Base-by-base conservation (phyloP, 1,140 invertebrate genomes). In the Drosophila jambulina region DNA sequence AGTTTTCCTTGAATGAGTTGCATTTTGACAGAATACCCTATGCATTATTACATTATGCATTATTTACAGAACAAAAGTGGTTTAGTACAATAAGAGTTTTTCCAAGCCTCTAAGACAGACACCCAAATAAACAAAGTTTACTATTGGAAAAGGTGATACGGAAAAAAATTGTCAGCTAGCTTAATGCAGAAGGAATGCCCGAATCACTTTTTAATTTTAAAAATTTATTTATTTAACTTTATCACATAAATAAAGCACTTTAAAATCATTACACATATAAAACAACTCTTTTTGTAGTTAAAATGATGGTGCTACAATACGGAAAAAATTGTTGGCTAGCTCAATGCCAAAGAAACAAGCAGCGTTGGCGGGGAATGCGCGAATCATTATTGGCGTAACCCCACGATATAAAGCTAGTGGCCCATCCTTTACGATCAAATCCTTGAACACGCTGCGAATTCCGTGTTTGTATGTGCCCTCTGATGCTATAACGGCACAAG, bases 291-390 rank as follows among this genome's bases (percentile, higher is more conserved):
- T 13, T 34, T 43, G 9, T 17, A n/a, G 42, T 21, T 90, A 90
- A 51, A 90, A 90, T 51, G 42, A 71, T 17, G 85, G 85, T 0
- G 82, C 51, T 5, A 90, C 81, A 53, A 71, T 46, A 27, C 76
- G 68, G 29, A 90, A 90, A 54, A 90, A 90, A 1, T 84, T 79
- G 53, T 93, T 93, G 9, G 86, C 91, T 51, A 93, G 49, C 61
- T 93, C 92, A 57, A 93, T 92, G 54, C 92, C 97, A 80, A 98
- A 93, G 94, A 98, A 98, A 92, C 97, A 98, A 19, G 97, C 98
- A 65, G 98, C 98, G 94, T 99, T 99, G 7, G 98, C 97, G 45
- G 98, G 97, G 94, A 99, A 98, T 45, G 98, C 97, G 93, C 98
- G 94, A 8, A 98, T 93, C 95, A 99, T 96, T 8, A 99, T 97